Evolutionary conservation across 2,113 vertebrate species (phyloP).

Genomic region (Arothron firmamentum): DNA sequence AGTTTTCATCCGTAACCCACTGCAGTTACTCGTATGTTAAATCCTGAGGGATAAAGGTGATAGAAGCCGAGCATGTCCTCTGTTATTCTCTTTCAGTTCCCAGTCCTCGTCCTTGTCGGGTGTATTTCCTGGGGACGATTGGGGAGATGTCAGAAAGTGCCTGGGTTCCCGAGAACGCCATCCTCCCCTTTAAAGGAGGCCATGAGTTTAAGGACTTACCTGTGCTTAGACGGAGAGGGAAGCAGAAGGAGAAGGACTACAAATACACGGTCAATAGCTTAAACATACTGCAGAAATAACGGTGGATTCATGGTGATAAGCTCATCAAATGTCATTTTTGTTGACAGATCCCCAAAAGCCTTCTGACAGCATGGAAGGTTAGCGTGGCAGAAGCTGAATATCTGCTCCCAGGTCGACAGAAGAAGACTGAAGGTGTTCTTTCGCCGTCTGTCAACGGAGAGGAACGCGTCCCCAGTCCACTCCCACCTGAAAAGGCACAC

Average conservation of each 20-base stretch:
- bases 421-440: slow-evolving; percentile 43
- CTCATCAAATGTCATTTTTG: slow-evolving; percentile 17
- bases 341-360: slow-evolving; percentile 87
- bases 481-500: slow-evolving; percentile 33
- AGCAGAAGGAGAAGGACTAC: slow-evolving; percentile 90
- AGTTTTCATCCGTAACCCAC: not conserved
- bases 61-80: not conserved
- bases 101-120: slow-evolving; percentile 82
- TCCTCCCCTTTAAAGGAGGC: slow-evolving; percentile 88
- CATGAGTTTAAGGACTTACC: slow-evolving; percentile 91
- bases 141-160: slow-evolving; percentile 86
- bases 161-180: slow-evolving; percentile 88
- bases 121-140: slow-evolving; percentile 89
- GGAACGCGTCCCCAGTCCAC: slow-evolving; percentile 36
- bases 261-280: slow-evolving; percentile 82
- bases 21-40: too few relatives aligned
- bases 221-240: slow-evolving; percentile 85
- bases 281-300: not conserved
- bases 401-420: slow-evolving; percentile 74
- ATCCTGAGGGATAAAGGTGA: too few relatives aligned
- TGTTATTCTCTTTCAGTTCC: slow-evolving; percentile 66
- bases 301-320: not conserved
- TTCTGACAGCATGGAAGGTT: slow-evolving; percentile 88
- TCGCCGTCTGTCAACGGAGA: slow-evolving; percentile 39
- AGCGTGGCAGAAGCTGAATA: slow-evolving; percentile 87